These are phyloP conservation scores for Drosophila pegasa DNA, from an alignment of 2,888 invertebrate species.

Conservation along the genomic window DNA sequence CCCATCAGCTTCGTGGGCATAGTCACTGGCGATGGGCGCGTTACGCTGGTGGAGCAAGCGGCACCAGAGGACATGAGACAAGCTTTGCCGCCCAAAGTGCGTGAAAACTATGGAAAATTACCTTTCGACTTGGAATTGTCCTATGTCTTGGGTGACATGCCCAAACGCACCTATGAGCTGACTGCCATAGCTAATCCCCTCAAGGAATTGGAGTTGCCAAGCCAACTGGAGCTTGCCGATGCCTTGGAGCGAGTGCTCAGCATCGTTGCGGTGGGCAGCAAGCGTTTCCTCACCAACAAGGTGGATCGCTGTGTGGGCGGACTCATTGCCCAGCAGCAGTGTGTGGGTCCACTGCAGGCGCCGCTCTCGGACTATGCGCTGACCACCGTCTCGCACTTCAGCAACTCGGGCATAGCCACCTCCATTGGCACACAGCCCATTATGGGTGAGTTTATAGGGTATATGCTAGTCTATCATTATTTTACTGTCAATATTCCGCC, in stretches of 20 bases:
- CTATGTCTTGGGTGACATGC: constrained; percentile 94
- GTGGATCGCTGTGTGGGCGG: constrained; percentile 98
- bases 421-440: constrained; percentile 99
- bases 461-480: neutral
- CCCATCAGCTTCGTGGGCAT: constrained; percentile 96
- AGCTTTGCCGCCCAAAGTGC: constrained; percentile 58
- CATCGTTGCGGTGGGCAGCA: constrained; percentile 96
- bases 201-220: constrained; percentile 84
- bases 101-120: constrained; percentile 85
- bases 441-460: constrained; percentile 86
- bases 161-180: constrained; percentile 88
- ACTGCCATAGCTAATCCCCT: constrained; percentile 25
- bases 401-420: constrained; percentile 94
- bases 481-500: neutral
- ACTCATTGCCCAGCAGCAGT: constrained; percentile 98
- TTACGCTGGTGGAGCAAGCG: constrained; percentile 88
- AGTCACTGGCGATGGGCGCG: constrained; percentile 94
- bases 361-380: constrained; percentile 98
- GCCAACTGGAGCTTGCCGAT: constrained; percentile 69
- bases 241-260: constrained; percentile 89
- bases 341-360: constrained; percentile 98
- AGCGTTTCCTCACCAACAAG: constrained; percentile 97
- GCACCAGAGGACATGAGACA: constrained; percentile 84
- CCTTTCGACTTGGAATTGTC: constrained; percentile 96
- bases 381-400: constrained; percentile 93